A percentile compares a stretch with the other conserved stretches of the same genome.
Conservation (phyloP, 2,888 invertebrate genomes). For the Biston stratarius region DNA sequence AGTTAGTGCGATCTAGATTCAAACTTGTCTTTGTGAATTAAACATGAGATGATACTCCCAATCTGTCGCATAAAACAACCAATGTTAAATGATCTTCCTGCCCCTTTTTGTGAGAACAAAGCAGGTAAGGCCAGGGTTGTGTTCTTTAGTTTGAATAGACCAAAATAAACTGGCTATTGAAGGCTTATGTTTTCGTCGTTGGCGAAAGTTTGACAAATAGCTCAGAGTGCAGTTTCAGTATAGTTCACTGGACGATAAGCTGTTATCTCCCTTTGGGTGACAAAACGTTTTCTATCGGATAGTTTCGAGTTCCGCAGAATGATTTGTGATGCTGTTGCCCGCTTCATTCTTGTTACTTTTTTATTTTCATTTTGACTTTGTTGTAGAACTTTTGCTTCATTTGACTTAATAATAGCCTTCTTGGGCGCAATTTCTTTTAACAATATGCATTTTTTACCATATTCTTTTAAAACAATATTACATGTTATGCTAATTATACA, state of each 20-base stretch:
- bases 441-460: too few species aligned
- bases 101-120: conserved; percentile 4
- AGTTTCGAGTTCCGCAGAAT: conserved; percentile 59
- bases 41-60: conserved; percentile 79
- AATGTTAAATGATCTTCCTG: conserved; percentile 54
- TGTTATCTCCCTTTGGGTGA: conserved; percentile 63
- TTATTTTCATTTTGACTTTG: conserved; percentile 25
- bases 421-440: neutral
- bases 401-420: neutral
- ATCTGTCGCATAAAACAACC: conserved; percentile 69
- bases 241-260: conserved; percentile 65
- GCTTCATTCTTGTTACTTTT: conserved; percentile 30
- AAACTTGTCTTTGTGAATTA: conserved; percentile 75
- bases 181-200: conserved; percentile 68
- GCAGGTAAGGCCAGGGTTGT: neutral
- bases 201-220: conserved; percentile 78
- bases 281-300: conserved; percentile 63
- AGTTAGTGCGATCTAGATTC: conserved; percentile 63
- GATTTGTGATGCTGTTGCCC: conserved; percentile 59
- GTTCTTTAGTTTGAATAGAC: conserved; percentile 33
- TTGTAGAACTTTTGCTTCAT: conserved; percentile 3
- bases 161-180: conserved; percentile 51
- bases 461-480: too few species aligned
- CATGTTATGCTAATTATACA: too few species aligned
- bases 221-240: conserved; percentile 69